Evolutionary conservation across 1,140 invertebrate species (phyloP), one percentile per base, ranked within the genome.

Genomic region (Hypothenemus hampei): DNA sequence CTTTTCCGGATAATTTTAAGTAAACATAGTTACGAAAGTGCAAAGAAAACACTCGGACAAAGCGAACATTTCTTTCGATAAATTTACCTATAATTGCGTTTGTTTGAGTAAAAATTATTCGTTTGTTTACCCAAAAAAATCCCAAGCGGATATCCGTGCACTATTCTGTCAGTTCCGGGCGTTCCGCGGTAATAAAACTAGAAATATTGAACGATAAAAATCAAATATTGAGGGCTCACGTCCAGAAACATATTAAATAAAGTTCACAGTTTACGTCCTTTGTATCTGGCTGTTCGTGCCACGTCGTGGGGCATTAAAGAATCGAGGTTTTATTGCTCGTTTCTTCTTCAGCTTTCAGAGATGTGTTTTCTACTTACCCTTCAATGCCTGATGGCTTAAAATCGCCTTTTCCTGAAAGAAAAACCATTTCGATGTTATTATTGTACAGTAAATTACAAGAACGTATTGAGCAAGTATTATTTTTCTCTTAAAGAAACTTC

Each of bases 311-410:
- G 8, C 36, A 39, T 18, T 39, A 39, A 10, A 10, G 11, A 39
- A 16, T 31, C 13, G 10, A n/a, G n/a, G 10, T 13, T 31, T 31
- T 31, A 31, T 31, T 47, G 23, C 22, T 8, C n/a, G 16, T n/a
- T n/a, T n/a, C n/a, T n/a, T 21, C 29, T 45, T 22, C 29, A 6
- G 45, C 13, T 33, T n/a, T 44, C 8, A n/a, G n/a, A n/a, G n/a
- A n/a, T n/a, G n/a, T n/a, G n/a, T n/a, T 35, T 6, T 22, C 13
- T 21, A 61, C 70, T 72, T 68, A 79, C 77, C 75, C 76, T 67
- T 78, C 77, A 51, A 78, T 66, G 56, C 78, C 77, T n/a, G 75
- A 70, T 33, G 77, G 75, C 64, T 75, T 76, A 62, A 77, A 79
- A 61, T 78, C 77, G 44, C 75, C 74, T 63, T 74, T 71, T 58